These are phyloP conservation scores for Aleadryas rufinucha DNA, from an alignment of 2,113 vertebrate species.

Conservation along the genomic window DNA sequence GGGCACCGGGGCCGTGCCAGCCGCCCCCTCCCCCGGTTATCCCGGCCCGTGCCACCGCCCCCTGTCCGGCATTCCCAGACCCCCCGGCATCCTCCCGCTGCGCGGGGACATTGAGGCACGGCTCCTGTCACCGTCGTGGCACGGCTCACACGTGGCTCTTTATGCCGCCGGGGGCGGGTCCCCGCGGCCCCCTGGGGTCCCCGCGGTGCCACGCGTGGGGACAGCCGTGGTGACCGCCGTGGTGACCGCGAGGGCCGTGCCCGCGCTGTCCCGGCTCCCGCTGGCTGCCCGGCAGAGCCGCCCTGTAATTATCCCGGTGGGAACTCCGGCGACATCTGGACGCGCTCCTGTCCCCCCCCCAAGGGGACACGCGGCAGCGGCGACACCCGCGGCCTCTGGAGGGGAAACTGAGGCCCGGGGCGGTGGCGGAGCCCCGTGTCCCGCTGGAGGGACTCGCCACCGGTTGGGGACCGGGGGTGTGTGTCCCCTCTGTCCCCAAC, in stretches of 20 bases:
- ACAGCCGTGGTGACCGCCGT: neutral
- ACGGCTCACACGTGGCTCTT: neutral
- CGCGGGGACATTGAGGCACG: neutral
- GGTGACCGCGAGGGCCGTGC: neutral
- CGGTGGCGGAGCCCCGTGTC: neutral
- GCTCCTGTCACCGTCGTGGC: neutral
- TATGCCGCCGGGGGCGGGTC: neutral
- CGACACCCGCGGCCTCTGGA: rapidly evolving
- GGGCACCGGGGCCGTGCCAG: neutral
- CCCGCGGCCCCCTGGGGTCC: neutral
- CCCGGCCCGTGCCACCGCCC: neutral
- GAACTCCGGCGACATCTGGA: neutral
- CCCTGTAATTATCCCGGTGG: conserved; percentile 9
- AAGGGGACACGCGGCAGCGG: neutral
- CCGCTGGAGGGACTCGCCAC: rapidly evolving
- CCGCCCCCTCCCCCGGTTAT: rapidly evolving
- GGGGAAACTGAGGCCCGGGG: neutral
- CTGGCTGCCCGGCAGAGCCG: neutral
- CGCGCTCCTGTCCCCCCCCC: neutral
- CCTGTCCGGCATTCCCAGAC: neutral
- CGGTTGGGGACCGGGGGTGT: neutral
- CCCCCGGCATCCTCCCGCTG: too few relatives aligned
- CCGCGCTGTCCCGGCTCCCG: neutral
- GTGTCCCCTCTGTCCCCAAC: neutral
- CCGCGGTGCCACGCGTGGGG: neutral